Percentiles rank a stretch among this genome's conserved stretches.
phyloP scores from a whole-genome alignment of 2,113 vertebrate species.

The Plecturocebus donacophilus region DNA sequence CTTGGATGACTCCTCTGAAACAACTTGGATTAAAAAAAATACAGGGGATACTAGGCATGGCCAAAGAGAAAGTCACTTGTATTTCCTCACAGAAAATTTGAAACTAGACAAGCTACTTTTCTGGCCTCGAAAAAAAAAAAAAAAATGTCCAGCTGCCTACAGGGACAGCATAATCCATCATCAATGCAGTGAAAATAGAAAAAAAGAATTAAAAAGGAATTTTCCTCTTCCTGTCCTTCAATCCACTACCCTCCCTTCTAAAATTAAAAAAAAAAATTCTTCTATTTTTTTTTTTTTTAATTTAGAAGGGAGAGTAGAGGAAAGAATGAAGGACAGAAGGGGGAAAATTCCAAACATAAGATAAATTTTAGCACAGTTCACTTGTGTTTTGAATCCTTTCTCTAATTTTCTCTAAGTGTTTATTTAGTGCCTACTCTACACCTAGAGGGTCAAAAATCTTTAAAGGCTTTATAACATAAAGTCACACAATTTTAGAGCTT shows the following conservation, averaged over 20 bases:
- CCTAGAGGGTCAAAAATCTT: background rate
- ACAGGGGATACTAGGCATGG: background rate
- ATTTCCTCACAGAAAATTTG: constrained; percentile 42
- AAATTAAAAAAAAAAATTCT: too few relatives aligned
- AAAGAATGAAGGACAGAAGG: background rate
- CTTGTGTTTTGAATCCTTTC: background rate
- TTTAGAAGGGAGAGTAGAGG: too few relatives aligned
- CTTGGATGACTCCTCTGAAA: background rate
- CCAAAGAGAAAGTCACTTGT: background rate
- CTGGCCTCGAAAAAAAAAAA: background rate
- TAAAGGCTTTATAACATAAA: background rate
- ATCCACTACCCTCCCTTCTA: too few relatives aligned
- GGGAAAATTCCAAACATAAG: background rate
- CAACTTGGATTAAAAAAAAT: background rate
- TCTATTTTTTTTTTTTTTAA: too few relatives aligned
- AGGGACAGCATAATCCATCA: background rate
- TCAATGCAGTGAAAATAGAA: background rate
- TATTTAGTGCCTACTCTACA: background rate
- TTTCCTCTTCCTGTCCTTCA: too few relatives aligned
- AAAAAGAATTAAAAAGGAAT: background rate
- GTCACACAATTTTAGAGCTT: background rate
- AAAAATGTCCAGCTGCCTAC: background rate
- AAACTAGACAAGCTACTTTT: background rate
- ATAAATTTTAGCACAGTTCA: background rate
- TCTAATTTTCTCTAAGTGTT: background rate